phyloP scores from a whole-genome alignment of 2,888 invertebrate species.

The Pammene aurita region DNA sequence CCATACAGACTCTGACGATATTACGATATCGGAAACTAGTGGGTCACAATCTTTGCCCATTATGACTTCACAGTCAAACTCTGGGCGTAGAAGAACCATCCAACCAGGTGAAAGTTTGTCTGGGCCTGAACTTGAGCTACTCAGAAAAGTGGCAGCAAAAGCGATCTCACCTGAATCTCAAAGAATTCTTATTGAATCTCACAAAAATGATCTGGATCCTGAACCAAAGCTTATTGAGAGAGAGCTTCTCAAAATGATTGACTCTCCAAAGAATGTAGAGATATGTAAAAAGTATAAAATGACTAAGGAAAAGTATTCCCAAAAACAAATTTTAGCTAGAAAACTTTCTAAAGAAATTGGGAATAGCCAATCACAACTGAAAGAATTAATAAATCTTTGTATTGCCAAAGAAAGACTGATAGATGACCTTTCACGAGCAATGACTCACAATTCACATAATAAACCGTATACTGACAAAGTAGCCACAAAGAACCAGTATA shows the following conservation, averaged over 20 bases:
- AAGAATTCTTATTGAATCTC: slow-evolving; percentile 82
- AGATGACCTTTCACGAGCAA: slow-evolving; percentile 83
- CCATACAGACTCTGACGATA: slow-evolving; percentile 78
- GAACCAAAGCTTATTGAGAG: slow-evolving; percentile 82
- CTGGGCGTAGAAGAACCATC: slow-evolving; percentile 82
- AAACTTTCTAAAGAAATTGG: slow-evolving; percentile 84
- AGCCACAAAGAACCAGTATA: slow-evolving; percentile 84
- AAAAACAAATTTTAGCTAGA: slow-evolving; percentile 76
- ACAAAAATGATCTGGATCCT: slow-evolving; percentile 80
- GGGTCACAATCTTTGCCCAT: slow-evolving; percentile 77
- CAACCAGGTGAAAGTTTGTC: slow-evolving; percentile 85
- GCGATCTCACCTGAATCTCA: slow-evolving; percentile 80
- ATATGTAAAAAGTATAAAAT: slow-evolving; percentile 81
- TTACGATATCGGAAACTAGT: slow-evolving; percentile 79
- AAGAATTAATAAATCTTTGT: slow-evolving; percentile 87
- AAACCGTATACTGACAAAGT: slow-evolving; percentile 83
- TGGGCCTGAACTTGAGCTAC: slow-evolving; percentile 82
- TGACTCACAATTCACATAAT: slow-evolving; percentile 64
- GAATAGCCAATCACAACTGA: slow-evolving; percentile 86
- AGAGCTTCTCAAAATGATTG: slow-evolving; percentile 80
- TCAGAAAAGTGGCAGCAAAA: slow-evolving; percentile 84
- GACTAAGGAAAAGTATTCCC: slow-evolving; percentile 78
- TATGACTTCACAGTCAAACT: slow-evolving; percentile 78
- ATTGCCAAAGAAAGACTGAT: slow-evolving; percentile 88
- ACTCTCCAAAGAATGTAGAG: slow-evolving; percentile 77